Percentiles rank a stretch among this genome's conserved stretches.
phyloP scores from a whole-genome alignment of 2,113 vertebrate species.

The Scolopax mira region DNA sequence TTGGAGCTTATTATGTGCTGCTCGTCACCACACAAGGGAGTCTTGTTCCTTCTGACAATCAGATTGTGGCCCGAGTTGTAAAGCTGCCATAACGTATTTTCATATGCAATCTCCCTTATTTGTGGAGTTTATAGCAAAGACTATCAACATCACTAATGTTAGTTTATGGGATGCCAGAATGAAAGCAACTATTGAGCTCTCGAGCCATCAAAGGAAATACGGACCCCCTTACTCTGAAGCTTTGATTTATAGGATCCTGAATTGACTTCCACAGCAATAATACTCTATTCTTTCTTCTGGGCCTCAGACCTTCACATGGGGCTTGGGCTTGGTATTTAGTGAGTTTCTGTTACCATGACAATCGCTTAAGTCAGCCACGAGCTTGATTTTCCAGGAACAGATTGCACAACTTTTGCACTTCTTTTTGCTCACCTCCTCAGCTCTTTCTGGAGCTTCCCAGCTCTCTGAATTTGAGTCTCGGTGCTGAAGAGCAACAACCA shows the following conservation, averaged over 20 bases:
- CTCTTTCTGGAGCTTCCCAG: neutral
- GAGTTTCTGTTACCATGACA: slow-evolving; percentile 46
- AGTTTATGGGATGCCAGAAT: slow-evolving; percentile 37
- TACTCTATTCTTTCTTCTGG: slow-evolving; percentile 31
- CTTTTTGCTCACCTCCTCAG: slow-evolving; percentile 12
- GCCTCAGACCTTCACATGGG: slow-evolving; percentile 11
- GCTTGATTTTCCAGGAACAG: slow-evolving; percentile 1
- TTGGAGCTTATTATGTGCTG: slow-evolving; percentile 5
- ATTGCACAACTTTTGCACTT: neutral
- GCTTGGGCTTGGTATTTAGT: slow-evolving; percentile 60
- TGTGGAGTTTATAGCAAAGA: slow-evolving; percentile 37
- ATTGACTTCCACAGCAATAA: neutral
- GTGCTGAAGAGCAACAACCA: neutral
- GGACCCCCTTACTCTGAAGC: neutral
- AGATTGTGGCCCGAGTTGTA: slow-evolving; percentile 33
- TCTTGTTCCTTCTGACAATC: slow-evolving; percentile 55
- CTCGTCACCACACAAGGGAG: slow-evolving; percentile 25
- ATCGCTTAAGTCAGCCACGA: slow-evolving; percentile 3
- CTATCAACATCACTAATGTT: slow-evolving; percentile 49
- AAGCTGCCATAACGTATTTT: slow-evolving; percentile 41
- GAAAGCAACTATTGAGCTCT: slow-evolving; percentile 60
- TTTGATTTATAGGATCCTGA: slow-evolving; percentile 21
- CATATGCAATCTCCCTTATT: neutral
- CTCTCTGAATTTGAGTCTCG: neutral
- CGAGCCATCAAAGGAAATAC: slow-evolving; percentile 50